These are phyloP conservation scores for Pipistrellus nathusii DNA, from an alignment of 2,797 vertebrate genomes.

Conservation along the genomic window DNA sequence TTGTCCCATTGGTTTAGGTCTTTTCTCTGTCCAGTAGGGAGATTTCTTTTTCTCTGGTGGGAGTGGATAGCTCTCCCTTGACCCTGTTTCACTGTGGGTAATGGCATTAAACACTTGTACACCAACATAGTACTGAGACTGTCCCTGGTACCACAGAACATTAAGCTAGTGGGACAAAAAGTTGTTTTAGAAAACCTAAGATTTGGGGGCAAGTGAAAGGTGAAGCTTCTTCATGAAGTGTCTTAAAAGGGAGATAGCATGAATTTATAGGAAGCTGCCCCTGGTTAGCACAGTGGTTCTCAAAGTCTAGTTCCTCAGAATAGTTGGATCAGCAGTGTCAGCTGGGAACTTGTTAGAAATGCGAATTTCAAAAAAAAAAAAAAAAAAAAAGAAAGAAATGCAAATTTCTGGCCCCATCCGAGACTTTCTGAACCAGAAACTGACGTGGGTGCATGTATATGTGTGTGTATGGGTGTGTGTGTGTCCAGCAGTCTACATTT, in stretches of 20 bases:
- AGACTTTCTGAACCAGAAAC: not conserved
- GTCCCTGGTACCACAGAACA: not conserved
- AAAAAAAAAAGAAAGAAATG: too few relatives aligned
- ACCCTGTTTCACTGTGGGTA: not conserved
- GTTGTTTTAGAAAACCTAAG: not conserved
- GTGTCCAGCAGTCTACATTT: not conserved
- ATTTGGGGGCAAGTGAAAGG: not conserved
- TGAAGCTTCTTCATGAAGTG: not conserved
- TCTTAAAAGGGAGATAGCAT: not conserved
- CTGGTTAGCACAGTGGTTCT: not conserved
- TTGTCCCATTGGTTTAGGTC: not conserved
- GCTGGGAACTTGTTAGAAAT: not conserved
- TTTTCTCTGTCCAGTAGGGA: not conserved
- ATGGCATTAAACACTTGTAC: not conserved
- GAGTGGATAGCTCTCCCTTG: not conserved
- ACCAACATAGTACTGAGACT: not conserved
- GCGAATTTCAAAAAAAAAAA: not conserved
- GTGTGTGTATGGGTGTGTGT: not conserved
- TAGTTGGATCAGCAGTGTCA: not conserved
- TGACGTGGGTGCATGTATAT: not conserved
- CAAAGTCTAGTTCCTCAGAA: not conserved
- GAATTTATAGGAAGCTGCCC: not conserved
- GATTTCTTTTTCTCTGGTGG: not conserved
- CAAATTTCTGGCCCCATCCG: not conserved
- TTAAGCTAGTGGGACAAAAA: not conserved